Base-by-base conservation (phyloP, 2,113 vertebrate species). In the Heloderma charlesbogerti region DNA sequence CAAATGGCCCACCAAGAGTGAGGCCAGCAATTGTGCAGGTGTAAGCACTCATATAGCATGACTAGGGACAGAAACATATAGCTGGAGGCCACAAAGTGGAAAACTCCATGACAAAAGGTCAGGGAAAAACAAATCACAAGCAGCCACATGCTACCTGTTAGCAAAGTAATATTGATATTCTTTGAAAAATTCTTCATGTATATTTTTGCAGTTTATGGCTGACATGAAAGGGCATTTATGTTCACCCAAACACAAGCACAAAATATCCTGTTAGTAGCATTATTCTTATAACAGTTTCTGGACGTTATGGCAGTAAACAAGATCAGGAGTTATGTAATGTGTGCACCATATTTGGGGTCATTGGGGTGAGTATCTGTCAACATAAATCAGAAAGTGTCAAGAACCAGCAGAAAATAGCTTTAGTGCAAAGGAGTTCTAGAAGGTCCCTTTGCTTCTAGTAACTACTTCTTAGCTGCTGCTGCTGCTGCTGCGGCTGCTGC, bases 381-480 rank as follows among this genome's bases (percentile, higher is more conserved):
- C 69, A 93, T 89, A 94, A 93, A 93, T 72, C 69, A 57, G 93
- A 92, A 94, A 92, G 91, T 48, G 88, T 89, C 93, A 96, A 77
- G 93, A 94, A 93, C 0, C 0, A 87, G 66, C 43, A 95, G 78
- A 95, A 95, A 95, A 90, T 90, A 95, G 94, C 88, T 92, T 90
- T 8, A 82, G 66, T 93, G 80, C 69, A 78, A 95, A 20, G 16
- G 1, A 95, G 94, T 94, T 92, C 94, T 93, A 93, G 92, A 96
- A 96, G 95, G 94, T 88, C 84, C 95, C 80, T 95, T 96, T 95
- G 91, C 88, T 96, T 89, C 78, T 94, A 72, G 86, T 93, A 95
- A 92, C 86, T 94, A 88, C 90, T 94, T 60, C 90, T 95, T 45
- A 93, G 94, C 93, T 96, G 93, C 48, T 80, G 63, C 27, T 86